Evolutionary conservation across 1,140 invertebrate species (phyloP), one percentile per base, ranked within the genome.

Genomic region (Cheumatopsyche charites): DNA sequence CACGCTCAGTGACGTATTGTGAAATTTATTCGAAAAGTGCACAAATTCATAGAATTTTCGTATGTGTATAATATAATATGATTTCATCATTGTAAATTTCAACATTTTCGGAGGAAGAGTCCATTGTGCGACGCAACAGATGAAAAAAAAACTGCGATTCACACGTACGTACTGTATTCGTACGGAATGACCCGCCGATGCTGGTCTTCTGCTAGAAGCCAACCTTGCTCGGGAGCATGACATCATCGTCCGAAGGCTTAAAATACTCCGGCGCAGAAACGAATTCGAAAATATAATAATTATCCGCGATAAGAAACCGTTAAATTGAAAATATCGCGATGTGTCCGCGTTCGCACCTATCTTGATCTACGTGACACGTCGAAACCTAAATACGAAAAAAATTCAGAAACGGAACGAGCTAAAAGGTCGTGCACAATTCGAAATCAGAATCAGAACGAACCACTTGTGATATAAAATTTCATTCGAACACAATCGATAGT

Each of bases 291-390:
- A 47, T 47, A 47, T 36, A 47, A 47, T 47, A 47, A 47, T n/a
- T n/a, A 47, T 47, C 11, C 43, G 15, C 43, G 15, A 47, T 52
- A 15, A 52, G 23, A 25, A 58, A 58, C 23, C 13, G 19, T 58
- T 21, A 58, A 58, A 25, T 5, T 23, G 12, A 47, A 47, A 58
- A 13, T 25, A 58, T 9, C 23, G 55, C 23, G 21, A 58, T 12
- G 55, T 23, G 19, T 25, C 9, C 15, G 6, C 15, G 19, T 52
- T 52, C 47, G 47, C 1, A 58, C 13, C 13, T 58, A 58, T 58
- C 55, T n/a, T 25, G 55, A 58, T 58, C 55, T 21, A 58, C 55
- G 55, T 58, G 55, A 58, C 23, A 58, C 21, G 23, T 58, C 55
- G 25, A 58, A 58, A 58, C 23, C 19, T 23, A 26, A 19, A 12